Base-by-base conservation (phyloP, 2,797 vertebrate species). In the Sciurus carolinensis region DNA sequence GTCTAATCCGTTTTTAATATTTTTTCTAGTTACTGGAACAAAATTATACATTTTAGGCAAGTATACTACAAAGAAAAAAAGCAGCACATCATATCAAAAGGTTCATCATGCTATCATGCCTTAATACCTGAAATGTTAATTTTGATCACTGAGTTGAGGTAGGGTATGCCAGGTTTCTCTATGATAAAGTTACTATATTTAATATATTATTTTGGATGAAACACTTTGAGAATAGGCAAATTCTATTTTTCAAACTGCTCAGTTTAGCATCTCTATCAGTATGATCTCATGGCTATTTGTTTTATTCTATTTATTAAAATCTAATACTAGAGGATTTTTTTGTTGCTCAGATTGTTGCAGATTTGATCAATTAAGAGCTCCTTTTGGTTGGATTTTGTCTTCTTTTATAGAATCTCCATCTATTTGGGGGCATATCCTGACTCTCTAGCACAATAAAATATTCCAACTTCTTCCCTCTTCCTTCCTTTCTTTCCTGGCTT, bases 231-330 rank as follows among this genome's bases (percentile, higher is more conserved):
- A 80, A 39, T 57, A 72, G 3, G 5, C 5, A 91, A 93, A 84
- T 89, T 91, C 39, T 44, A 66, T 54, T 91, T 69, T 83, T 83
- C 71, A 83, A 82, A 91, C 36, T 87, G 50, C 20, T 93, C 26
- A 59, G 69, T 86, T 95, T 75, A 64, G 44, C 28, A 86, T 47
- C 5, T 24, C 9, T 24, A 75, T 87, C 36, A 83, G 26, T 52
- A 80, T n/a, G 5, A 4, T 76, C 24, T 95, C 36, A 39, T 2
- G 3, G 26, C 76, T 67, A 76, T 52, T 50, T 71, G 52, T 73
- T 89, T 67, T 73, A n/a, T 83, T 95, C 47, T 88, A 73, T 0
- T 82, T 11, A 8, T 26, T 91, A 91, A 95, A 95, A 50, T 44
- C 20, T 36, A 92, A 44, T 18, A 30, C 17, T 73, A 4, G 88